Evolutionary conservation across 2,888 invertebrate genomes (phyloP).

Genomic region (Platycheirus rosarum): DNA sequence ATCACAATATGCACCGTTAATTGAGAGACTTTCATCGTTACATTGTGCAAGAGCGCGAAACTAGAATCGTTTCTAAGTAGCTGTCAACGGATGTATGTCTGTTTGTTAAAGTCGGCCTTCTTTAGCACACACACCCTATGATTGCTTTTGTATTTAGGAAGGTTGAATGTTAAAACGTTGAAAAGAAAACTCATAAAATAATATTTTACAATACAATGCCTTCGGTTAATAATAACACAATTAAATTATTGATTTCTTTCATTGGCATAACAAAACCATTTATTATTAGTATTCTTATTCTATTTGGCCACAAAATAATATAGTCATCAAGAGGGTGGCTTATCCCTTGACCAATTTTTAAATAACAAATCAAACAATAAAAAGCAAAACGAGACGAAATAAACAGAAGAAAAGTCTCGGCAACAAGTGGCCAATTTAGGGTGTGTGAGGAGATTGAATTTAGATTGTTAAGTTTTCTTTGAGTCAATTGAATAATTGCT

Average conservation of each 20-base stretch:
- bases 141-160: no score
- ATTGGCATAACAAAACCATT: constrained; percentile 32
- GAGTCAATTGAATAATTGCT: constrained; percentile 45
- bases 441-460: constrained; percentile 65
- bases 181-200: constrained; percentile 14
- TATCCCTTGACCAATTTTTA: constrained; percentile 46
- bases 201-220: constrained; percentile 51
- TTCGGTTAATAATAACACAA: constrained; percentile 36
- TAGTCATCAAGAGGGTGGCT: constrained; percentile 12
- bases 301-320: constrained; percentile 6
- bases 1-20: no score
- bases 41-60: no score
- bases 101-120: not conserved
- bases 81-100: not conserved
- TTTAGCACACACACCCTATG: not conserved
- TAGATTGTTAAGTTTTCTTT: constrained; percentile 64
- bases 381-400: constrained; percentile 2
- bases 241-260: constrained; percentile 55
- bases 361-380: constrained; percentile 28
- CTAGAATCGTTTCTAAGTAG: no score
- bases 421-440: constrained; percentile 70
- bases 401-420: constrained; percentile 46
- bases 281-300: constrained; percentile 7
- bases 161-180: no score
- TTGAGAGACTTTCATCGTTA: no score